These are phyloP conservation scores for Pantherophis guttatus DNA, from an alignment of 2,113 vertebrate species.

Conservation along the genomic window DNA sequence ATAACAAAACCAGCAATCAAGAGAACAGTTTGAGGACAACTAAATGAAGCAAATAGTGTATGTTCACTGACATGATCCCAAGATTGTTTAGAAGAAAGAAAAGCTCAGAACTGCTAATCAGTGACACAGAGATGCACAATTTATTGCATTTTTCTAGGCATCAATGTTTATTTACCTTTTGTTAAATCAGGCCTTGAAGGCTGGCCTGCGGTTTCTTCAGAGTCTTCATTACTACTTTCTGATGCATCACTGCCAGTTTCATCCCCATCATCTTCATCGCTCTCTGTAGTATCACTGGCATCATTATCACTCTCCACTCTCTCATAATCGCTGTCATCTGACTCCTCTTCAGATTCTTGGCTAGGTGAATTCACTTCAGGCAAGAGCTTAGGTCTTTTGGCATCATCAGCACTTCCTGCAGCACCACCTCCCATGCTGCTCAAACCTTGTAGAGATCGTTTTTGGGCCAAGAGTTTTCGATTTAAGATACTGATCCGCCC, in stretches of 20 bases:
- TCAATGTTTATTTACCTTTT: conserved; percentile 36
- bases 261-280: conserved; percentile 7
- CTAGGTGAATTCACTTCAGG: background rate
- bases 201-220: background rate
- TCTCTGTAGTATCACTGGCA: background rate
- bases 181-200: conserved; percentile 4
- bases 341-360: conserved; percentile 8
- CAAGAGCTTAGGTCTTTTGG: conserved; percentile 17
- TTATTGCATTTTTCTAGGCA: conserved; percentile 26
- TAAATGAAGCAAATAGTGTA: background rate
- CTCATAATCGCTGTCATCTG: background rate
- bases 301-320: conserved; percentile 3
- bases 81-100: conserved; percentile 11
- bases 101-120: conserved; percentile 9
- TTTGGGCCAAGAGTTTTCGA: background rate
- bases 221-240: conserved; percentile 7
- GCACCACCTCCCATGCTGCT: background rate
- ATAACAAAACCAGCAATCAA: background rate
- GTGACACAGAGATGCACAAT: conserved; percentile 21
- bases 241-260: conserved; percentile 13
- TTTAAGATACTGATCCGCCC: background rate
- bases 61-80: background rate
- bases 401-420: background rate
- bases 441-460: background rate
- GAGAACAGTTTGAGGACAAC: background rate